phyloP scores from a whole-genome alignment of 2,888 invertebrate species.

The Oscheius onirici region DNA sequence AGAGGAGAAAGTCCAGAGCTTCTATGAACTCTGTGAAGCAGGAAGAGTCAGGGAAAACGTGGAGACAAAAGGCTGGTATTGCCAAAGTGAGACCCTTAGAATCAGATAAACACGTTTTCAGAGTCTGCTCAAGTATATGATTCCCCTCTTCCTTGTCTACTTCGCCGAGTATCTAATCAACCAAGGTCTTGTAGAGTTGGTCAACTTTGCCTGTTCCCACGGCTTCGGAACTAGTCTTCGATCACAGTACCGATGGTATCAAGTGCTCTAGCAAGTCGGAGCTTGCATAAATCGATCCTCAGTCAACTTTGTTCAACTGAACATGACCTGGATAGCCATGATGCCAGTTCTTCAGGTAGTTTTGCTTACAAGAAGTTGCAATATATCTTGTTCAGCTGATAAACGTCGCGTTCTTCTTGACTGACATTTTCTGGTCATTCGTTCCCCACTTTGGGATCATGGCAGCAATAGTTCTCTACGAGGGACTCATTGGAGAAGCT shows the following conservation, averaged over 20 bases:
- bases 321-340: slow-evolving; percentile 2
- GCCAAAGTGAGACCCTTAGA: too few species aligned
- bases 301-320: slow-evolving; percentile 34
- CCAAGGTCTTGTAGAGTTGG: slow-evolving; percentile 79
- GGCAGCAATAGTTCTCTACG: slow-evolving; percentile 5
- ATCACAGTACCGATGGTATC: slow-evolving; percentile 76
- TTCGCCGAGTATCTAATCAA: slow-evolving; percentile 78
- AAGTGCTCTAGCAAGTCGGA: slow-evolving; percentile 52
- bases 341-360: slow-evolving; percentile 15
- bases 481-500: slow-evolving; percentile 23
- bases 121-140: slow-evolving; percentile 80
- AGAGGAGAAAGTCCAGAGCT: not conserved
- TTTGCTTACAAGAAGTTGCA: not conserved
- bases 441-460: slow-evolving; percentile 24
- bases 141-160: slow-evolving; percentile 82
- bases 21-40: not conserved
- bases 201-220: slow-evolving; percentile 77
- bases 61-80: not conserved
- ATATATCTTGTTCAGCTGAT: slow-evolving; percentile 4
- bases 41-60: not conserved
- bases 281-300: slow-evolving; percentile 58
- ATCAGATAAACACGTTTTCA: too few species aligned
- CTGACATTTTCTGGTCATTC: slow-evolving; percentile 3
- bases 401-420: slow-evolving; percentile 6
- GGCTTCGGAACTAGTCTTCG: slow-evolving; percentile 51